These are phyloP conservation scores for Castor canadensis DNA, from an alignment of 2,113 vertebrate species.

Conservation along the genomic window DNA sequence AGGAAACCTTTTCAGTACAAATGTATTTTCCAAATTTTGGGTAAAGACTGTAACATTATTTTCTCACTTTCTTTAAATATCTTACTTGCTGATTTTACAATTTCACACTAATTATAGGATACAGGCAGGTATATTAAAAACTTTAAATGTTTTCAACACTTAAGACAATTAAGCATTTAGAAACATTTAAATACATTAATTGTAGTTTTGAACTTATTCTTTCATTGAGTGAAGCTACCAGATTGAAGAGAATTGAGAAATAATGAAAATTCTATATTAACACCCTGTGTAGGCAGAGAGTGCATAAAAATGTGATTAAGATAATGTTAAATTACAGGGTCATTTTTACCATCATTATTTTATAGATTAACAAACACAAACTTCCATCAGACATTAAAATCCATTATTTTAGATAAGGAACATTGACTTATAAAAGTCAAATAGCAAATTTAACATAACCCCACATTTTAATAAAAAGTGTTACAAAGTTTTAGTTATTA, in stretches of 20 bases:
- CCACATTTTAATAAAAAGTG: slow-evolving; percentile 72
- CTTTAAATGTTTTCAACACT: background rate
- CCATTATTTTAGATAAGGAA: slow-evolving; percentile 61
- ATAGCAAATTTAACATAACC: slow-evolving; percentile 11
- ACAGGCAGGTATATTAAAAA: background rate
- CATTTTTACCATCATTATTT: slow-evolving; percentile 63
- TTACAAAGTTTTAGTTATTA: slow-evolving; percentile 78
- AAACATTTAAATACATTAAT: background rate
- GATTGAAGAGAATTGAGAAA: slow-evolving; percentile 1
- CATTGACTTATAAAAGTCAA: slow-evolving; percentile 49
- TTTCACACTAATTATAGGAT: background rate
- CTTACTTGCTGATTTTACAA: slow-evolving; percentile 26
- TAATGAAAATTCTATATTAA: background rate
- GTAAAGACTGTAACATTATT: background rate
- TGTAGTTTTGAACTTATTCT: background rate
- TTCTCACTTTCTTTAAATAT: slow-evolving; percentile 8
- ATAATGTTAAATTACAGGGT: slow-evolving; percentile 53
- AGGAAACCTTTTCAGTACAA: background rate
- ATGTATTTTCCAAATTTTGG: background rate
- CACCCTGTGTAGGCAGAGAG: background rate
- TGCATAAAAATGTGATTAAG: slow-evolving; percentile 53
- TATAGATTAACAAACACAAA: slow-evolving; percentile 69
- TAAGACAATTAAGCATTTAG: background rate
- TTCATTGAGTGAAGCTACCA: background rate
- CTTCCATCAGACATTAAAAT: slow-evolving; percentile 55